Conservation (phyloP, 2,113 vertebrate species). For the Illadopsis cleaveri region DNA sequence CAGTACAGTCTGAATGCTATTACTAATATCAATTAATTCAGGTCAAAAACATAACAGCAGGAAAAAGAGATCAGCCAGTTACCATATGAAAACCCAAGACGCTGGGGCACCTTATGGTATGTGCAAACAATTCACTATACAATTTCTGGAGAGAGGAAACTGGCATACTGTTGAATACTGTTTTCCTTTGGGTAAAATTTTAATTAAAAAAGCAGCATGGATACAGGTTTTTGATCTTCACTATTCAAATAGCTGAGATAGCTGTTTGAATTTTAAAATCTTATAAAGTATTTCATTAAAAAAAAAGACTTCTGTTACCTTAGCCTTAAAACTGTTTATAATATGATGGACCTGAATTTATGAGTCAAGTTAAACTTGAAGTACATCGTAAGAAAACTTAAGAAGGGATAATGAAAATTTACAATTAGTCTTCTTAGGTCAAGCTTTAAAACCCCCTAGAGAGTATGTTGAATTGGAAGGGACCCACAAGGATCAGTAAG, state of each 20-base stretch:
- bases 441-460: not conserved
- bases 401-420: not conserved
- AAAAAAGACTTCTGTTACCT: constrained; percentile 45
- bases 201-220: constrained; percentile 85
- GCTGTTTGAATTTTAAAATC: constrained; percentile 77
- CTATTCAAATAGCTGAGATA: constrained; percentile 75
- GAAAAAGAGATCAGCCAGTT: constrained; percentile 69
- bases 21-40: constrained; percentile 76
- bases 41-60: constrained; percentile 76
- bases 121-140: constrained; percentile 79
- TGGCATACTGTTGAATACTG: constrained; percentile 77
- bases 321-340: constrained; percentile 44
- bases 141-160: constrained; percentile 79
- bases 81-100: constrained; percentile 75
- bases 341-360: not conserved
- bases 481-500: not conserved
- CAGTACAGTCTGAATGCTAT: constrained; percentile 47
- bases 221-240: constrained; percentile 76
- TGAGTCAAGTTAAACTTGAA: not conserved
- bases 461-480: not conserved
- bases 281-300: constrained; percentile 27
- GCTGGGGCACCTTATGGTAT: constrained; percentile 76
- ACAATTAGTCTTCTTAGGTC: not conserved
- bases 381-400: not conserved
- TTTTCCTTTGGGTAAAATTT: constrained; percentile 84